Evolutionary conservation across 2,888 invertebrate species (phyloP).

Genomic region (Nymphalis urticae): DNA sequence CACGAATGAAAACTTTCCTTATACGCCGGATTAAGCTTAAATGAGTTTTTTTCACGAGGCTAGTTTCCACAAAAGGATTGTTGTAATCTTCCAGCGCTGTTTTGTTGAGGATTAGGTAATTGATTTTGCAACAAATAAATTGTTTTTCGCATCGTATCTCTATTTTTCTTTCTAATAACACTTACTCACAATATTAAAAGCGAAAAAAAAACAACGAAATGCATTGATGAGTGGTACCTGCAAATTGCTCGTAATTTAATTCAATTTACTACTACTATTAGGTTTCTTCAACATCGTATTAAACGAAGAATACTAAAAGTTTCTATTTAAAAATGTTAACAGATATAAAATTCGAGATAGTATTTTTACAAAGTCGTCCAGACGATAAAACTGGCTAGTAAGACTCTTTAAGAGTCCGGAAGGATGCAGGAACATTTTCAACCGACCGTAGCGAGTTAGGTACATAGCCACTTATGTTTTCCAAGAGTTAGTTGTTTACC

Average conservation of each 20-base stretch:
- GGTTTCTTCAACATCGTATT: not conserved
- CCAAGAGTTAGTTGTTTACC: conserved; percentile 6
- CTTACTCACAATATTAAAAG: too few relatives aligned
- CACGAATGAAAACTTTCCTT: conserved; percentile 52
- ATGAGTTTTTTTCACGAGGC: conserved; percentile 62
- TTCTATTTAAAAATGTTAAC: conserved; percentile 10
- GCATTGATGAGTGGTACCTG: too few relatives aligned
- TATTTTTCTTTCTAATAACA: too few relatives aligned
- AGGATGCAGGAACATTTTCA: conserved; percentile 6
- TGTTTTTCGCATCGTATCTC: not conserved
- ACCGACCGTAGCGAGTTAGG: conserved; percentile 21
- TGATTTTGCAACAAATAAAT: conserved; percentile 9
- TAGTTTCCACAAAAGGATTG: conserved; percentile 42
- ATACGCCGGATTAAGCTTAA: conserved; percentile 57
- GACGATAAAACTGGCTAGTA: conserved; percentile 20
- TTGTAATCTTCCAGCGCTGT: conserved; percentile 25
- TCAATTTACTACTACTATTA: not conserved
- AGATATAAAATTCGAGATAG: conserved; percentile 6
- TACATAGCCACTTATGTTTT: conserved; percentile 30
- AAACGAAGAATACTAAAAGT: not conserved
- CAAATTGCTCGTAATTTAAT: not conserved
- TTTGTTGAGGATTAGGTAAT: conserved; percentile 18
- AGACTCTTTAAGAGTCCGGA: conserved; percentile 17
- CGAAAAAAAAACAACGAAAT: too few relatives aligned
- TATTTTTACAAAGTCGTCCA: conserved; percentile 21